phyloP scores from a whole-genome alignment of 1,140 invertebrate genomes.

The Dendrolimus kikuchii region DNA sequence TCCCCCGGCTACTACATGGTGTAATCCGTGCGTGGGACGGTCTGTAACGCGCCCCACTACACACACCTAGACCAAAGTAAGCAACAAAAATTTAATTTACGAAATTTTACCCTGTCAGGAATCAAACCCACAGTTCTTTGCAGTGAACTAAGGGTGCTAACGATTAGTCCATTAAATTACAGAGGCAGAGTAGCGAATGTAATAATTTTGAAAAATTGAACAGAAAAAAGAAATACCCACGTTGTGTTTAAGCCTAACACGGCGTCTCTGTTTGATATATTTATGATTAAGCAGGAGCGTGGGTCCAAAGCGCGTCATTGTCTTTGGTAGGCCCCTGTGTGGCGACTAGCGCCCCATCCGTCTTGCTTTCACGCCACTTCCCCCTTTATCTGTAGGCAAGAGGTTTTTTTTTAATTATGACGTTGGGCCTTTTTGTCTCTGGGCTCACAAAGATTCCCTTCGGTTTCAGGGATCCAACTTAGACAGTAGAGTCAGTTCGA shows the following conservation, averaged over 20 bases:
- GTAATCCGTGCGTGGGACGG: too few species aligned
- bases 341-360: conserved; percentile 62
- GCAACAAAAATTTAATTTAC: too few species aligned
- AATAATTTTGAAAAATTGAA: too few species aligned
- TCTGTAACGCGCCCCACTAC: too few species aligned
- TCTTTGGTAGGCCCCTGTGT: conserved; percentile 59
- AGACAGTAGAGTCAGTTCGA: conserved; percentile 10
- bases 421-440: conserved; percentile 66
- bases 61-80: too few species aligned
- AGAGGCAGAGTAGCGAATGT: too few species aligned
- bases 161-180: too few species aligned
- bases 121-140: too few species aligned
- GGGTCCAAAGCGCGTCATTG: conserved; percentile 61
- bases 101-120: too few species aligned
- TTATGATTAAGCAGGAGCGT: conserved; percentile 61
- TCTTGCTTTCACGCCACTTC: conserved; percentile 66
- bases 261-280: conserved; percentile 63
- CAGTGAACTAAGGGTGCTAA: too few species aligned
- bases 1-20: too few species aligned
- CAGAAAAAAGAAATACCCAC: background rate
- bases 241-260: conserved; percentile 30
- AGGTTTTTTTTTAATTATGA: conserved; percentile 71
- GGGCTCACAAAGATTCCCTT: conserved; percentile 21
- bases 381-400: conserved; percentile 67
- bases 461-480: conserved; percentile 6